phyloP scores from a whole-genome alignment of 2,888 invertebrate genomes.

The Orchesella flavescens region DNA sequence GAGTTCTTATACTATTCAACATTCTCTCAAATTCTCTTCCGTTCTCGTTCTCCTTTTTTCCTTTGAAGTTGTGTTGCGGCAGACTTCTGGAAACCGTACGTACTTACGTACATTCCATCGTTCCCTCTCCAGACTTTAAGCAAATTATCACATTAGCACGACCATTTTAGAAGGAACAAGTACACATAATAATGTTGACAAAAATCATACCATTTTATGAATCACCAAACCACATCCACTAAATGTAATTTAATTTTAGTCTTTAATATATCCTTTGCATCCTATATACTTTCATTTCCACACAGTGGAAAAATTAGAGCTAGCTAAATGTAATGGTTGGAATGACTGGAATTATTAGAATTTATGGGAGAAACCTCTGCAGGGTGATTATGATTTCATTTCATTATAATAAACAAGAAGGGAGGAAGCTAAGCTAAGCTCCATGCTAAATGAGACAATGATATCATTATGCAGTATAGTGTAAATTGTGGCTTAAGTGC shows the following conservation, averaged over 20 bases:
- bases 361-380: constrained; percentile 49
- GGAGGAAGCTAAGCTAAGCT: constrained; percentile 8
- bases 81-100: background rate
- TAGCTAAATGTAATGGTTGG: too few species aligned
- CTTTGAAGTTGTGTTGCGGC: background rate
- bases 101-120: too few species aligned
- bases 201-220: constrained; percentile 13
- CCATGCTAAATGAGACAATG: background rate
- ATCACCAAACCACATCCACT: constrained; percentile 10
- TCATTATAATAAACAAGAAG: constrained; percentile 60
- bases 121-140: background rate
- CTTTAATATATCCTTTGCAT: constrained; percentile 20
- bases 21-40: too few species aligned
- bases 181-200: constrained; percentile 24
- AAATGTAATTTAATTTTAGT: constrained; percentile 31
- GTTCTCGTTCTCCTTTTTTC: too few species aligned
- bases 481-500: constrained; percentile 10
- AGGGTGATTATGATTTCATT: constrained; percentile 48
- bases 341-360: constrained; percentile 6
- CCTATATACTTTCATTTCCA: too few species aligned
- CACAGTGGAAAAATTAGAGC: background rate
- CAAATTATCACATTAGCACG: background rate
- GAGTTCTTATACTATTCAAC: too few species aligned
- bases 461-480: background rate
- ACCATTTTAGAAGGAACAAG: constrained; percentile 9